These are phyloP conservation scores for Amphilophus citrinellus DNA, from an alignment of 2,113 vertebrate genomes.

Conservation along the genomic window DNA sequence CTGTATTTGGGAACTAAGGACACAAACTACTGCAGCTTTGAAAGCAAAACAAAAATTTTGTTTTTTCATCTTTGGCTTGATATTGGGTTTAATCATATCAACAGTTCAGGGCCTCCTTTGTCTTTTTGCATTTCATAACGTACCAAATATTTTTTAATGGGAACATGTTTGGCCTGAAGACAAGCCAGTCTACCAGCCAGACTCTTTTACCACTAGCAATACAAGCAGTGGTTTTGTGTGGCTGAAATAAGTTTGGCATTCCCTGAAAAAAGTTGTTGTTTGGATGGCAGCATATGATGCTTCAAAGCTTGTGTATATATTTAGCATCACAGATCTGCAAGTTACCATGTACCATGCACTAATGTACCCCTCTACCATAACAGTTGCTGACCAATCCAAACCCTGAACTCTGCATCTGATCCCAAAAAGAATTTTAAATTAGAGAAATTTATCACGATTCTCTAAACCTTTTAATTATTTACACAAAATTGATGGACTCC, in stretches of 20 bases:
- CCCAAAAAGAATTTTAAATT: not conserved
- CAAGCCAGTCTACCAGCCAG: not conserved
- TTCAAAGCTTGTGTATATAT: not conserved
- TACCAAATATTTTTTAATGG: slow-evolving; percentile 4
- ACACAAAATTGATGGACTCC: not conserved
- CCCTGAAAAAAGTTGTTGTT: not conserved
- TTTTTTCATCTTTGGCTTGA: not conserved
- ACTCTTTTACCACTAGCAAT: not conserved
- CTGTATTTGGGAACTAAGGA: not conserved
- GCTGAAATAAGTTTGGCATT: not conserved
- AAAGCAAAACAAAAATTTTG: not conserved
- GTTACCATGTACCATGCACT: not conserved
- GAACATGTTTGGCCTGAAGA: not conserved
- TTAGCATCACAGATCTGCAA: not conserved
- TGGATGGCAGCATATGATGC: not conserved
- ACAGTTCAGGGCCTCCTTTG: not conserved
- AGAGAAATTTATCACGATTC: not conserved
- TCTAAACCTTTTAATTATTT: not conserved
- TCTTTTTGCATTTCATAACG: not conserved
- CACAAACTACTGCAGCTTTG: not conserved
- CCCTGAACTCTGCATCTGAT: not conserved
- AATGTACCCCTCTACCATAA: not conserved
- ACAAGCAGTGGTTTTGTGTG: not conserved
- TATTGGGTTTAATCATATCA: not conserved
- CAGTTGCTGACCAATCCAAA: not conserved